Percentiles rank a stretch among this genome's conserved stretches.
Evolutionary conservation across 1,140 invertebrate genomes (phyloP).

Genomic region (Episyrphus balteatus): DNA sequence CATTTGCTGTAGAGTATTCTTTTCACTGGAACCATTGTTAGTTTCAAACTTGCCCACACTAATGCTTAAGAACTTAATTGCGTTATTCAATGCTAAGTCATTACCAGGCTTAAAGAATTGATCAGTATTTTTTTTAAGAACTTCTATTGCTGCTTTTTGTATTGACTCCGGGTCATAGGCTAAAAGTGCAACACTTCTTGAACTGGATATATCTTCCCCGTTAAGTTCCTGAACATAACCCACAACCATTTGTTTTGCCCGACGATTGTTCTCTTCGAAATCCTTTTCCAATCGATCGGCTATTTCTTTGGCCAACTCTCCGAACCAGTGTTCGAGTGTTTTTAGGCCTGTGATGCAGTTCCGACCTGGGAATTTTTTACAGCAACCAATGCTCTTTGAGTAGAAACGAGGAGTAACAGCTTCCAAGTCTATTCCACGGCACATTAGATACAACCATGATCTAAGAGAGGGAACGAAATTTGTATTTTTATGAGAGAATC

Average conservation of each 20-base stretch:
- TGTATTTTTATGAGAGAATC: constrained; percentile 1
- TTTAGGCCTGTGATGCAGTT: constrained; percentile 59
- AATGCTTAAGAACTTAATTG: constrained; percentile 59
- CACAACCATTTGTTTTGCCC: constrained; percentile 52
- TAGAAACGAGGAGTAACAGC: constrained; percentile 71
- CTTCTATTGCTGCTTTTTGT: constrained; percentile 43
- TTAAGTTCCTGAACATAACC: constrained; percentile 48
- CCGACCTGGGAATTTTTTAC: constrained; percentile 85
- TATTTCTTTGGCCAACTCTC: constrained; percentile 69
- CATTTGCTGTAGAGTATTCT: constrained; percentile 37
- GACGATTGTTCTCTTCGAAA: constrained; percentile 54
- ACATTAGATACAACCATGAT: constrained; percentile 76
- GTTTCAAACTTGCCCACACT: constrained; percentile 67
- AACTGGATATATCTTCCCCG: constrained; percentile 47
- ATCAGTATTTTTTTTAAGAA: constrained; percentile 47
- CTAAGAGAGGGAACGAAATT: constrained; percentile 39
- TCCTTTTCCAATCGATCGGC: constrained; percentile 77
- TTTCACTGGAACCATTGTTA: constrained; percentile 36
- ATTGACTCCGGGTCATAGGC: constrained; percentile 49
- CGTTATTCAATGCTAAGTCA: constrained; percentile 39
- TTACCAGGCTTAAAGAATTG: constrained; percentile 25
- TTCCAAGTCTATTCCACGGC: constrained; percentile 78
- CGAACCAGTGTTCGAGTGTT: constrained; percentile 69
- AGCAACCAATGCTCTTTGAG: constrained; percentile 89
- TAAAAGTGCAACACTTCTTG: constrained; percentile 37